These are phyloP conservation scores for Caretta caretta DNA, from an alignment of 2,113 vertebrate species.

Conservation along the genomic window DNA sequence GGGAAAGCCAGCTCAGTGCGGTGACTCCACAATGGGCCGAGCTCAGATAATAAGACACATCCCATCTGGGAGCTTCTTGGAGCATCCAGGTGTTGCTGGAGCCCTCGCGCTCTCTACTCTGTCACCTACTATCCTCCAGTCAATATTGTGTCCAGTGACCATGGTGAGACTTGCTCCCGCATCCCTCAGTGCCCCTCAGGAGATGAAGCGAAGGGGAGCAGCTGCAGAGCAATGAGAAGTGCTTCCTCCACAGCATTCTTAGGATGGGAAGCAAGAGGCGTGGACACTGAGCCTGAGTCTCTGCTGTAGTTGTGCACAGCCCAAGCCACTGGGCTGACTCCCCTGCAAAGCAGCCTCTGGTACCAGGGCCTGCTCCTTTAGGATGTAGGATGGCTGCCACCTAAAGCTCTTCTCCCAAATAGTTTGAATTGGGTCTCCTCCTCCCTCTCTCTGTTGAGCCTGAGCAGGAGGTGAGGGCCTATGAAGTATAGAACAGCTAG, in stretches of 20 bases:
- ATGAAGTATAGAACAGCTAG: background rate
- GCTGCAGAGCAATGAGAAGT: too few relatives aligned
- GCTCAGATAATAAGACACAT: background rate
- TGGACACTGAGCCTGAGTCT: background rate
- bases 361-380: background rate
- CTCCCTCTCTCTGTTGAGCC: background rate
- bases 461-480: background rate
- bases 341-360: too few relatives aligned
- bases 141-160: background rate
- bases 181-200: background rate
- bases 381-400: background rate
- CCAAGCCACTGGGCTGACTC: background rate
- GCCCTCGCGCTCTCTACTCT: background rate
- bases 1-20: background rate
- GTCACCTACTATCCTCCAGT: background rate
- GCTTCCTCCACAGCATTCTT: too few relatives aligned
- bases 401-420: background rate
- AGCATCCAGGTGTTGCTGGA: background rate
- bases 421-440: background rate
- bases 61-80: background rate
- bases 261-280: background rate
- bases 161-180: background rate
- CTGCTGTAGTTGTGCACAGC: too few relatives aligned
- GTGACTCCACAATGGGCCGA: background rate
- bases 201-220: background rate